Evolutionary conservation across 2,113 vertebrate genomes (phyloP).

Genomic region (Odocoileus hemionus): DNA sequence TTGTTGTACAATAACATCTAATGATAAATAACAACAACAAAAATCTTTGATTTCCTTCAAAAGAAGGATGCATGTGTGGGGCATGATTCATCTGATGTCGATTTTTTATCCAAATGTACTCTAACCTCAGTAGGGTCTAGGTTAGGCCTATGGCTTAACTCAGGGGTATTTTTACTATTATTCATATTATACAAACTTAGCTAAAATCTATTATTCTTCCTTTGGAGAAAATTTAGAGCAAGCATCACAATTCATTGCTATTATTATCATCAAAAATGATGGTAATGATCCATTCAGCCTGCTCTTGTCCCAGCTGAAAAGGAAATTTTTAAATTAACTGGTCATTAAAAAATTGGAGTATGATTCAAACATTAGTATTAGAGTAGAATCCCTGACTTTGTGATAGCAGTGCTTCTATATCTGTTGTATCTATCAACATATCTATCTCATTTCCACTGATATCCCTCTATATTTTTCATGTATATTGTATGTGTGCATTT

Average conservation of each 20-base stretch:
- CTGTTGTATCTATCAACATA: neutral
- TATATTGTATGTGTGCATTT: neutral
- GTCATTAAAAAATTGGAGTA: constrained; percentile 6
- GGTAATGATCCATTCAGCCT: neutral
- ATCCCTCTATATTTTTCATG: neutral
- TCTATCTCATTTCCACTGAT: neutral
- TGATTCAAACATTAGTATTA: neutral
- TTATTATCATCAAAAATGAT: neutral
- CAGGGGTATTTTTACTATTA: constrained; percentile 2
- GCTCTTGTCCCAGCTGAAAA: neutral
- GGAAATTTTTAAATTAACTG: neutral
- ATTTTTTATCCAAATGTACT: neutral
- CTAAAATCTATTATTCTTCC: constrained; percentile 3
- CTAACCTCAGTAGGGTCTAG: neutral
- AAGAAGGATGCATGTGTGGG: neutral
- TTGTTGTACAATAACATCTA: constrained; percentile 10
- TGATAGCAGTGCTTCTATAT: neutral
- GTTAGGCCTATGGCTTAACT: neutral
- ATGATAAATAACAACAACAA: neutral
- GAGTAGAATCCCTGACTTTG: neutral
- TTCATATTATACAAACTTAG: neutral
- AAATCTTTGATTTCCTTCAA: constrained; percentile 26
- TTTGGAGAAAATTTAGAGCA: constrained; percentile 25
- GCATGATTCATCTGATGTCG: neutral
- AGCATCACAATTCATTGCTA: neutral